Evolutionary conservation across 2,888 invertebrate species (phyloP).

Genomic region (Pyrochroa serraticornis): DNA sequence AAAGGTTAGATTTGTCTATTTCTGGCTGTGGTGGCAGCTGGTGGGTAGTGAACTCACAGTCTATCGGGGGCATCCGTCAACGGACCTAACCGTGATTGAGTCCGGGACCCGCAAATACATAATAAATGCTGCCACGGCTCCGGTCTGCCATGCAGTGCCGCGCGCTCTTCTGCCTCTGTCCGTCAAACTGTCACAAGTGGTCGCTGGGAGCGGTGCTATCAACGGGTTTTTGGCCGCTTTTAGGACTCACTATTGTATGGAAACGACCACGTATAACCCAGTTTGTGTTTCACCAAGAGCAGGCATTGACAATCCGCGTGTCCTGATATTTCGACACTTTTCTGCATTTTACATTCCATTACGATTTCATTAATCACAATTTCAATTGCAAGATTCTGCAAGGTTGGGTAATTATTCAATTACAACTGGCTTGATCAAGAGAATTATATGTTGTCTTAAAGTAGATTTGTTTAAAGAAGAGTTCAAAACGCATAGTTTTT

Average conservation of each 20-base stretch:
- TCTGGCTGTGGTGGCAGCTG: conserved; percentile 15
- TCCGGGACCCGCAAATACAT: conserved; percentile 44
- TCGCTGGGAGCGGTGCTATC: conserved; percentile 20
- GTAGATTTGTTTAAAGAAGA: too few relatives aligned
- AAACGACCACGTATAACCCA: neutral
- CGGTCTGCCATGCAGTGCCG: conserved; percentile 32
- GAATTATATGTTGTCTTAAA: too few relatives aligned
- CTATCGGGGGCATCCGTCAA: conserved; percentile 44
- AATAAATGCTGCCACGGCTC: conserved; percentile 40
- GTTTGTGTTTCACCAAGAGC: too few relatives aligned
- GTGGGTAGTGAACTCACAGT: conserved; percentile 29
- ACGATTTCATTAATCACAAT: too few relatives aligned
- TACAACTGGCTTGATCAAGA: too few relatives aligned
- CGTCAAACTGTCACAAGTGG: conserved; percentile 28
- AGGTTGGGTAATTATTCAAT: too few relatives aligned
- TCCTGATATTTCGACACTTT: too few relatives aligned
- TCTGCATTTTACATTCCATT: too few relatives aligned
- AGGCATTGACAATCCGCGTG: too few relatives aligned
- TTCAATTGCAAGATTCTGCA: too few relatives aligned
- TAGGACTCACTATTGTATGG: conserved; percentile 8
- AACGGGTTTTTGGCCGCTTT: conserved; percentile 10
- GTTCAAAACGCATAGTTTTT: too few relatives aligned
- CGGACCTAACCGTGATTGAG: conserved; percentile 47
- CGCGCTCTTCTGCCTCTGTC: conserved; percentile 18
- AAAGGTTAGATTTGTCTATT: conserved; percentile 29